A percentile compares a stretch with the other conserved stretches of the same genome.
These are phyloP conservation scores for Xylota sylvarum DNA, from an alignment of 2,888 invertebrate species.

Conservation along the genomic window DNA sequence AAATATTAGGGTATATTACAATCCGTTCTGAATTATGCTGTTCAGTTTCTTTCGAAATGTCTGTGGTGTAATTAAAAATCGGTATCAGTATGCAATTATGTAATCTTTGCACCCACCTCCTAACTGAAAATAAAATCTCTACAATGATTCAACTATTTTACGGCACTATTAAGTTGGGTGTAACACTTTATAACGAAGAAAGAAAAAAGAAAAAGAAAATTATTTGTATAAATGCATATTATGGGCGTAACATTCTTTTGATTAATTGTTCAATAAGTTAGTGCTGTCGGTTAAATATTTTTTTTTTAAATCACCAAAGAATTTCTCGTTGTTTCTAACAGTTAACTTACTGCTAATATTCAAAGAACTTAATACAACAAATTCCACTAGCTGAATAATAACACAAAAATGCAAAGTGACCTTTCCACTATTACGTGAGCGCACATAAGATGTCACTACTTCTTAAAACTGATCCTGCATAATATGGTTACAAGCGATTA, in stretches of 20 bases:
- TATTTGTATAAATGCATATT: conserved; percentile 6
- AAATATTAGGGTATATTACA: background rate
- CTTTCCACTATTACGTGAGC: conserved; percentile 70
- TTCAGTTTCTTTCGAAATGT: conserved; percentile 12
- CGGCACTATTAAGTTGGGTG: conserved; percentile 22
- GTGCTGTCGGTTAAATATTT: conserved; percentile 32
- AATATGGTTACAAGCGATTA: conserved; percentile 4
- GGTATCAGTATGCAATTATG: conserved; percentile 47
- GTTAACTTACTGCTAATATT: conserved; percentile 17
- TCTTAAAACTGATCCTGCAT: conserved; percentile 39
- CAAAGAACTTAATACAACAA: conserved; percentile 1
- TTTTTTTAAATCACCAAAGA: background rate
- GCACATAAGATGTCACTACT: conserved; percentile 44
- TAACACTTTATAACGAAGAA: conserved; percentile 32
- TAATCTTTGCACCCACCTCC: conserved; percentile 53
- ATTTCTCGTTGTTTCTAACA: background rate
- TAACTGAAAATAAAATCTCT: conserved; percentile 21
- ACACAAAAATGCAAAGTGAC: conserved; percentile 55
- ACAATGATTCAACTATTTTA: conserved; percentile 41
- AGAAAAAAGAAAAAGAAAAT: background rate
- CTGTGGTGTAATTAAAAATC: conserved; percentile 24
- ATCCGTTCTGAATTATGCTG: background rate
- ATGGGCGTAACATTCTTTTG: conserved; percentile 51
- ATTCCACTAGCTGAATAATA: conserved; percentile 29
- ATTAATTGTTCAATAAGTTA: conserved; percentile 43